Base-by-base conservation (phyloP, 2,888 invertebrate genomes). In the Temnothorax unifasciatus region DNA sequence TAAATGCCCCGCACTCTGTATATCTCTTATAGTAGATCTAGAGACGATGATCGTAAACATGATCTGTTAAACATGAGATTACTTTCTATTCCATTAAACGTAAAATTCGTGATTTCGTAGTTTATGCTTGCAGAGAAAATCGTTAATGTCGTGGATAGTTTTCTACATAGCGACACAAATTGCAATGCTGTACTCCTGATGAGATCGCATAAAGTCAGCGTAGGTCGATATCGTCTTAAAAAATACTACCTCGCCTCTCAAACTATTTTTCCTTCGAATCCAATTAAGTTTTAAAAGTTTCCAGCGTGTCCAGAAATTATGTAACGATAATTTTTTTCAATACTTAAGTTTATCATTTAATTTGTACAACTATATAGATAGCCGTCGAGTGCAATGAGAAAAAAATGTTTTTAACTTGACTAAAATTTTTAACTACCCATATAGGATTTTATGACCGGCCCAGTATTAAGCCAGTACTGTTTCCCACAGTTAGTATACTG, bases 221-320 rank as follows among this genome's bases (percentile, higher is more conserved):
- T 66, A 69, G 76, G 69, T 88, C 85, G 85, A 84, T 88, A 83
- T 47, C 82, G 21, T 69, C 84, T 71, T 69, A 69, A 85, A 84
- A 82, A 84, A 85, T 82, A 77, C 79, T 41, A 34, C 83, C 54
- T 25, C 50, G 38, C 41, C 25, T 44, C 61, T 74, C 59, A 69
- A 59, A 57, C 68, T 81, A 71, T 57, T 83, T 85, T 52, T 71
- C 44, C 84, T 84, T 75, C 52, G 79, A 83, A 86, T 89, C 86
- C 85, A 89, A 89, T 89, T 88, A 89, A 88, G 87, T 44, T 82
- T 71, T 82, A 90, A 89, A 68, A 50, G 83, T 79, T 79, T 86
- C 63, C 84, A 63, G 77, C 74, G 64, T 88, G 74, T 84, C 85
- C 83, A 69, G 76, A 77, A 87, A 83, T 87, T 84, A 82, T 79